Conservation (phyloP, 2,888 invertebrate species). For the Patella caerulea region DNA sequence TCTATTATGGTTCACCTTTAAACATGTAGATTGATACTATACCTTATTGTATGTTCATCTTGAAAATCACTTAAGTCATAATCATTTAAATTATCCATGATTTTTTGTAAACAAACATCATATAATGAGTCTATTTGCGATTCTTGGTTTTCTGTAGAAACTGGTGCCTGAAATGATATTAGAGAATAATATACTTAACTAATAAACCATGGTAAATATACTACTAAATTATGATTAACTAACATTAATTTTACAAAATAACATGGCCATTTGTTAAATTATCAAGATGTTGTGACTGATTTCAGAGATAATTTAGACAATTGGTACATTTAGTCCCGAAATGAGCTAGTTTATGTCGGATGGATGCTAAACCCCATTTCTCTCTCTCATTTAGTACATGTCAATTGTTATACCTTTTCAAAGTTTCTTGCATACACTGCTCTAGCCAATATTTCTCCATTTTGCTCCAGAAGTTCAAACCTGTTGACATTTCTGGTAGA, state of each 20-base stretch:
- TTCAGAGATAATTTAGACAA: no score
- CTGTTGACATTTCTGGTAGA: conserved; percentile 51
- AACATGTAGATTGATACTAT: conserved; percentile 22
- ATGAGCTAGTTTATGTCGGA: no score
- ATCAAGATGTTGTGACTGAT: no score
- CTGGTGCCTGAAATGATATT: neutral
- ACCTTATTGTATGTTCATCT: conserved; percentile 65
- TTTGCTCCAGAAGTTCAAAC: conserved; percentile 51
- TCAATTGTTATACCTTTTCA: conserved; percentile 48
- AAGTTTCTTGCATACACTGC: conserved; percentile 60
- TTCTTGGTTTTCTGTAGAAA: neutral
- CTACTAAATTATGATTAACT: conserved; percentile 1
- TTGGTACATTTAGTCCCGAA: no score
- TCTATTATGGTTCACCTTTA: no score
- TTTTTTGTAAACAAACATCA: conserved; percentile 48
- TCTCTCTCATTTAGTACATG: no score
- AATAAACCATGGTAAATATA: neutral
- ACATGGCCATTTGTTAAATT: neutral
- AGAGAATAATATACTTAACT: neutral
- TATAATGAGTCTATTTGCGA: conserved; percentile 56
- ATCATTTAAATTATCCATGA: conserved; percentile 51
- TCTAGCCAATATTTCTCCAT: conserved; percentile 50
- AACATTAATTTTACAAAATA: neutral
- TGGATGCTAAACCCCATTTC: no score
- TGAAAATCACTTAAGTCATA: conserved; percentile 65